phyloP scores from a whole-genome alignment of 2,888 invertebrate species.

The Orthosia incerta region DNA sequence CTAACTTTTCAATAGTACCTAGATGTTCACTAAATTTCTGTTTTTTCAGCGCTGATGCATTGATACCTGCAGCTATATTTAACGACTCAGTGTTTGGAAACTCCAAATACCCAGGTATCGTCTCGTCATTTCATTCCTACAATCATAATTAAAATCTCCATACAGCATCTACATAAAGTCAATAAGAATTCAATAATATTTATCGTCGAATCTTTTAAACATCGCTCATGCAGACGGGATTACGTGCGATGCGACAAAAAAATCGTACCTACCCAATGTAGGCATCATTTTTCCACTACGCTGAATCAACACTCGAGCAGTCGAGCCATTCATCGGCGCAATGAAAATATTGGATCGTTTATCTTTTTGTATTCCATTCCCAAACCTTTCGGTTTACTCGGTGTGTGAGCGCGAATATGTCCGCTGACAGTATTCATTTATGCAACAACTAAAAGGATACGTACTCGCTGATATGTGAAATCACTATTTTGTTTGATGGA shows the following conservation, averaged over 20 bases:
- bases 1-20: background rate
- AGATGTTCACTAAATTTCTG: no score
- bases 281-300: slow-evolving; percentile 83
- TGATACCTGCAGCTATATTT: background rate
- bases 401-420: slow-evolving; percentile 75
- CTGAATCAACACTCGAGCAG: slow-evolving; percentile 83
- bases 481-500: slow-evolving; percentile 81
- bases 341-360: slow-evolving; percentile 88
- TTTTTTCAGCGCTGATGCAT: background rate
- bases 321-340: slow-evolving; percentile 84
- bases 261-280: slow-evolving; percentile 48
- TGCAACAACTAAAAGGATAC: slow-evolving; percentile 80
- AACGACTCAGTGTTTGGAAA: background rate
- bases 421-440: slow-evolving; percentile 86
- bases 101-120: background rate
- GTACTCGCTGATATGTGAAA: slow-evolving; percentile 84
- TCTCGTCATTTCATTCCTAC: no score
- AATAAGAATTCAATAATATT: slow-evolving; percentile 57
- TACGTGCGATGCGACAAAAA: slow-evolving; percentile 68
- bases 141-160: slow-evolving; percentile 24
- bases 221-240: slow-evolving; percentile 75
- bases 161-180: slow-evolving; percentile 25
- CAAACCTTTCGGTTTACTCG: slow-evolving; percentile 77
- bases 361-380: slow-evolving; percentile 82
- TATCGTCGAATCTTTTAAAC: slow-evolving; percentile 68